A percentile compares a stretch with the other conserved stretches of the same genome.
These are phyloP conservation scores for Biston betularia DNA, from an alignment of 2,888 invertebrate species.

Conservation along the genomic window DNA sequence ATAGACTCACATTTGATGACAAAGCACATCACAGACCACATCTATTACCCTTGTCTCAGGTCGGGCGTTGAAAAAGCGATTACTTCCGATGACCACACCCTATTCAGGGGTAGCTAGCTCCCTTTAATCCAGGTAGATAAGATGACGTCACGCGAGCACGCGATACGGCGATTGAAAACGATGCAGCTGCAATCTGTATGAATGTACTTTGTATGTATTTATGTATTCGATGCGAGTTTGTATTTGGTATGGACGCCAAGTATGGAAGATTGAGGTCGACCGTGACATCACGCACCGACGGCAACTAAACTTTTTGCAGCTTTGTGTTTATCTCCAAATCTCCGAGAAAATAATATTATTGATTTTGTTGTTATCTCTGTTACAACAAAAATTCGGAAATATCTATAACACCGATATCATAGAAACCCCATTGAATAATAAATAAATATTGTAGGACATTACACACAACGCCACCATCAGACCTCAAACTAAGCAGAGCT, in stretches of 20 bases:
- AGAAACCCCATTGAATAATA: constrained; percentile 20
- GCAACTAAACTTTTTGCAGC: constrained; percentile 23
- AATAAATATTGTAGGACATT: too few species aligned
- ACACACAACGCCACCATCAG: too few species aligned
- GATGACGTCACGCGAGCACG: constrained; percentile 45
- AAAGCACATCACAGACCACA: constrained; percentile 12
- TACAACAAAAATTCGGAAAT: neutral
- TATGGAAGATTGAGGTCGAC: constrained; percentile 32
- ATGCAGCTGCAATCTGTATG: constrained; percentile 31
- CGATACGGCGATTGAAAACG: constrained; percentile 21
- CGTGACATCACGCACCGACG: constrained; percentile 37
- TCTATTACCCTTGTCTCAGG: constrained; percentile 28
- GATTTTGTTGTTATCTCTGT: constrained; percentile 3
- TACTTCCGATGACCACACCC: constrained; percentile 41
- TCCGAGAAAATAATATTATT: neutral
- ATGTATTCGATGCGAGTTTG: constrained; percentile 1
- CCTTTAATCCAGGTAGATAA: constrained; percentile 42
- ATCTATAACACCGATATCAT: constrained; percentile 9
- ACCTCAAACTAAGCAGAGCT: too few species aligned
- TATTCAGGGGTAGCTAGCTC: constrained; percentile 33
- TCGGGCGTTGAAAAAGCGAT: constrained; percentile 39
- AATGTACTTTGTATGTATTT: neutral
- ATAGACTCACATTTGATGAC: constrained; percentile 13
- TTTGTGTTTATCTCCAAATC: constrained; percentile 18
- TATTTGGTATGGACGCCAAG: constrained; percentile 23